A percentile compares a stretch with the other conserved stretches of the same genome.
phyloP scores from a whole-genome alignment of 2,113 vertebrate species.

The Puntigrus tetrazona region DNA sequence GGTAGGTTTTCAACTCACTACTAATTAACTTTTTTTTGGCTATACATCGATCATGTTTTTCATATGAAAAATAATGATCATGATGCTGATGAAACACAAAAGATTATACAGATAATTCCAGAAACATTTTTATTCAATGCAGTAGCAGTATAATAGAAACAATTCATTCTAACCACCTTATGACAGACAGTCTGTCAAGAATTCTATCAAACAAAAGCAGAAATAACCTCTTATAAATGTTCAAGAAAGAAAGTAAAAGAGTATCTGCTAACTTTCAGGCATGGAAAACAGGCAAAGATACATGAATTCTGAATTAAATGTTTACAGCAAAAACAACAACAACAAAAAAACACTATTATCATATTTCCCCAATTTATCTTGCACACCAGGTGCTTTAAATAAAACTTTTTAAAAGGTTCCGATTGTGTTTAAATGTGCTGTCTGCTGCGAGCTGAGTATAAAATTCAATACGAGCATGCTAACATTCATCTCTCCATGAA shows the following conservation, averaged over 20 bases:
- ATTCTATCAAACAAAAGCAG: constrained; percentile 27
- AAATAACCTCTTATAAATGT: constrained; percentile 35
- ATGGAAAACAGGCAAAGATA: constrained; percentile 47
- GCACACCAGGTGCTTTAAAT: constrained; percentile 80
- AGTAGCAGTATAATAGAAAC: constrained; percentile 44
- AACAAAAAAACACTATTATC: constrained; percentile 50
- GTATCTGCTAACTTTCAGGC: constrained; percentile 43
- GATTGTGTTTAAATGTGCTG: constrained; percentile 42
- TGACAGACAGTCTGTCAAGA: constrained; percentile 20
- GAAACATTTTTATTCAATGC: constrained; percentile 42
- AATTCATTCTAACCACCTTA: constrained; percentile 33
- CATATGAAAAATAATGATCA: background rate
- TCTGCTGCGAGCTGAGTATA: constrained; percentile 58
- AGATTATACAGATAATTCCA: constrained; percentile 15
- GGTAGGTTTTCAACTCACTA: background rate
- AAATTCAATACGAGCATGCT: constrained; percentile 57
- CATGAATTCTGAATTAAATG: constrained; percentile 51
- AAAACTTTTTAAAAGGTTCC: constrained; percentile 57
- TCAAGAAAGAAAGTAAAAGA: constrained; percentile 42
- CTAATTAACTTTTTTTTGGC: background rate
- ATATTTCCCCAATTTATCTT: constrained; percentile 58
- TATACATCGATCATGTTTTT: background rate
- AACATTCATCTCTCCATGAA: constrained; percentile 74
- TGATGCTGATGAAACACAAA: background rate
- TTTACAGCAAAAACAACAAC: constrained; percentile 53